Conservation (phyloP, 2,797 vertebrate species). For the Erethizon dorsatum region DNA sequence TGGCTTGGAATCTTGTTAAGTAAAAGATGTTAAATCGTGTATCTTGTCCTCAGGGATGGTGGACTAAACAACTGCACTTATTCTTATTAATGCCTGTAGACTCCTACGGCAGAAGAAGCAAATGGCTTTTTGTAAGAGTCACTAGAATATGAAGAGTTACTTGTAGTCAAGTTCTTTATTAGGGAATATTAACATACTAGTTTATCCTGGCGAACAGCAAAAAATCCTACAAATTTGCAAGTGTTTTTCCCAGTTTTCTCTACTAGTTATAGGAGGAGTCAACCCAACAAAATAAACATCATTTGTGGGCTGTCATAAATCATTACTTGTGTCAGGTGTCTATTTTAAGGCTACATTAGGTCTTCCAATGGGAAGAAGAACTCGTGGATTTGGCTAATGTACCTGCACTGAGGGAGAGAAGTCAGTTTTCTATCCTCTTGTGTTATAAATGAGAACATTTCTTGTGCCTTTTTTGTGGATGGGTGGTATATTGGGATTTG, state of each 20-base stretch:
- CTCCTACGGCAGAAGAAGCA: conserved; percentile 34
- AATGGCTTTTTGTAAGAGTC: conserved; percentile 60
- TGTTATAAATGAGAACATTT: conserved; percentile 53
- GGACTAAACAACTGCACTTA: conserved; percentile 60
- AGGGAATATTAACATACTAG: conserved; percentile 56
- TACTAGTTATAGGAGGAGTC: neutral
- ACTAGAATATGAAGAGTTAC: conserved; percentile 47
- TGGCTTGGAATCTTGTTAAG: conserved; percentile 65
- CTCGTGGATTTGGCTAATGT: conserved; percentile 71
- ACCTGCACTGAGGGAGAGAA: conserved; percentile 74
- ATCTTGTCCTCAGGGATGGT: conserved; percentile 64
- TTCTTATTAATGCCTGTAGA: neutral
- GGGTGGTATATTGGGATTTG: neutral
- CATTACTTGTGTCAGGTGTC: conserved; percentile 56
- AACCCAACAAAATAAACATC: conserved; percentile 52
- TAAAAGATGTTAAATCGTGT: conserved; percentile 51
- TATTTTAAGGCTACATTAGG: conserved; percentile 78
- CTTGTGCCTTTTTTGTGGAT: neutral
- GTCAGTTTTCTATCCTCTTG: conserved; percentile 16
- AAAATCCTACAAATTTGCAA: neutral
- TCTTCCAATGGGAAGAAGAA: conserved; percentile 58
- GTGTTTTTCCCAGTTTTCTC: conserved; percentile 20
- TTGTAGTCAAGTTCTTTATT: conserved; percentile 61
- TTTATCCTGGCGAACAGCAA: conserved; percentile 41
- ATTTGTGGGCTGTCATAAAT: conserved; percentile 64